Evolutionary conservation across 2,888 invertebrate species (phyloP), one percentile per base, ranked within the genome.

Genomic region (Hyposoter dolosus): DNA sequence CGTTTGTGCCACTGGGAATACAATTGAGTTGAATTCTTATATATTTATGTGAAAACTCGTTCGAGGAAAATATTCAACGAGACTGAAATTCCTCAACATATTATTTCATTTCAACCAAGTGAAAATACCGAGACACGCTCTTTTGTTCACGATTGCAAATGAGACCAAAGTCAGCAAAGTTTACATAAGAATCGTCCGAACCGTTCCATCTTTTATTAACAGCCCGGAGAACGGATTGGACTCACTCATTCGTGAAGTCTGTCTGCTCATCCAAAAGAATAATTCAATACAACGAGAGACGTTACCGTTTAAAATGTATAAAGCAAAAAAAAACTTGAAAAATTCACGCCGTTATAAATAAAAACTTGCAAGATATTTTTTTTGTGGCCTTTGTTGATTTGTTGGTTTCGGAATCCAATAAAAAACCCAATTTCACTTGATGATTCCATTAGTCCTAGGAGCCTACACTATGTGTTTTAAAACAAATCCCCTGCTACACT

Each of bases 1-100:
- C 47, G 40, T 19, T 47, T 68, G 75, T 68, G 68, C 56, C 23
- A 82, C 68, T 32, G 68, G 75, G 75, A 75, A 75, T 75, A 74
- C 40, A 63, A 40, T 28, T 28, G 40, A 47, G 50, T 19, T 40
- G 35, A 56, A 66, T 12, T 43, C 19, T 53, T 2, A 40, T 35
- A 65, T 63, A 32, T 72, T 74, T 32, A 43, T 74, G 43, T 1
- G n/a, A 12, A 10, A 10, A 56, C 23, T 23, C 56, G 23, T 12
- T 9, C 23, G 35, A 19, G 15, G 40, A 28, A 45, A 66, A 40
- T 66, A 66, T 60, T 45, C 76, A 60, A 32, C 63, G 76, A 76
- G 60, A 28, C 47, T 56, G 53, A 40, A 75, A 69, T 82, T 63
- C 19, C 75, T 76, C 60, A 47, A 45, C 56, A 15, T 76, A 69